These are phyloP conservation scores for Xerus inauris DNA, from an alignment of 2,113 vertebrate species.

Conservation along the genomic window DNA sequence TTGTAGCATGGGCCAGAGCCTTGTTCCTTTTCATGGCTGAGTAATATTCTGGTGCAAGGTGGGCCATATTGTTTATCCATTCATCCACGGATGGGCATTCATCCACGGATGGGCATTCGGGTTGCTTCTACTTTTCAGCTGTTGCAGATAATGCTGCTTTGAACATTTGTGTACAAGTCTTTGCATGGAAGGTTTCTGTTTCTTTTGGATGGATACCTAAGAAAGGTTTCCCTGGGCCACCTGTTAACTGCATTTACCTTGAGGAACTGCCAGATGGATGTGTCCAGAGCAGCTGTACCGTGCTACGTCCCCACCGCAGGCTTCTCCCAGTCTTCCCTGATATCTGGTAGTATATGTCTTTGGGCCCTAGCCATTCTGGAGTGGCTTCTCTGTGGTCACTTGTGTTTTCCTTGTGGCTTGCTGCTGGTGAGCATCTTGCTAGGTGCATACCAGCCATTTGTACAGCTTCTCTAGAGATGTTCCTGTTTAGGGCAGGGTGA, in stretches of 20 bases:
- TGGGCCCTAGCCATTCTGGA: neutral
- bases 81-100: neutral
- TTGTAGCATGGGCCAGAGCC: neutral
- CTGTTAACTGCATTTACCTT: neutral
- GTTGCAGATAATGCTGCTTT: no score
- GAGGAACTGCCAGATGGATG: neutral
- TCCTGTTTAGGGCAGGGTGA: neutral
- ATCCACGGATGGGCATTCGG: no score
- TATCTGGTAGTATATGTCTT: neutral
- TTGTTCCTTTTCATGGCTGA: neutral
- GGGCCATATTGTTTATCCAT: neutral
- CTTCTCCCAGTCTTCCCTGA: neutral
- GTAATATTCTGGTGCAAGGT: neutral
- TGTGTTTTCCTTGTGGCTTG: neutral
- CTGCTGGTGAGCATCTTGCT: accelerated
- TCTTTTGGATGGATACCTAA: neutral
- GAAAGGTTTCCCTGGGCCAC: no score
- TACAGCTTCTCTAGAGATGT: neutral
- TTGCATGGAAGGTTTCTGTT: neutral
- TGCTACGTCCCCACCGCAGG: no score
- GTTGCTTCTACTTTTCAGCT: neutral
- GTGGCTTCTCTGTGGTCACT: neutral
- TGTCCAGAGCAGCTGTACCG: no score
- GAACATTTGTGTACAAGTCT: neutral
- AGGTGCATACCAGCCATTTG: no score